Evolutionary conservation across 1,140 invertebrate genomes (phyloP), one percentile per base, ranked within the genome.

Genomic region (Zaprionus taronus): DNA sequence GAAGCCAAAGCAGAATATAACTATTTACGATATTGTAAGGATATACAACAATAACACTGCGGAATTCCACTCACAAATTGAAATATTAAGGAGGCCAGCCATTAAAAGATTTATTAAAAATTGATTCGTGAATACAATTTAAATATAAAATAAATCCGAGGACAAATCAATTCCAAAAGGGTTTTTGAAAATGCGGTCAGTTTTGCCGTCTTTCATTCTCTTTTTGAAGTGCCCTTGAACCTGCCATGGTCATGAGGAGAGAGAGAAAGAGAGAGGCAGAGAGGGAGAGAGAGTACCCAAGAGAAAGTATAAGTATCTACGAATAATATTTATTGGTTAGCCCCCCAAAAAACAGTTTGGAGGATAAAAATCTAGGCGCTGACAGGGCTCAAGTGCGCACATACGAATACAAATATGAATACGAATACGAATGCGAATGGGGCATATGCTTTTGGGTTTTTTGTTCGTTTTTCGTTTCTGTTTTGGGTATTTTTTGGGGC

Each of bases 351-450:
- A 83, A 79, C 77, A 58, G 82, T 83, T 83, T 72, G 49, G 28
- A 75, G 80, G 68, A 83, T 83, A 87, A 58, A 83, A 86, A 87
- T 86, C 72, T 83, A 80, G 77, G 77, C 77, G 73, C 83, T 77
- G 83, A 71, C 79, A 80, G 73, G 47, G 73, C 73, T 83, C 69
- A 80, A 84, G 77, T 74, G 74, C 72, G 64, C 77, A 72, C 65
- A 83, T 53, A 74, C 77, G 66, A 89, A 83, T 53, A 74, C 77
- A 62, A 89, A 83, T 47, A 74, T 73, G 66, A 89, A 34, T 34
- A 34, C 11, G 31, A 34, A 83, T 53, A 74, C 73, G 66, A 89
- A 83, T 53, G 72, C 77, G 66, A 89, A 79, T 89, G 15, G 5
- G 78, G 83, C 83, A 87, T 84, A 89, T 83, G 84, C 24, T 61